Evolutionary conservation across 2,113 vertebrate species (phyloP).

Genomic region (Mystacornis crossleyi): DNA sequence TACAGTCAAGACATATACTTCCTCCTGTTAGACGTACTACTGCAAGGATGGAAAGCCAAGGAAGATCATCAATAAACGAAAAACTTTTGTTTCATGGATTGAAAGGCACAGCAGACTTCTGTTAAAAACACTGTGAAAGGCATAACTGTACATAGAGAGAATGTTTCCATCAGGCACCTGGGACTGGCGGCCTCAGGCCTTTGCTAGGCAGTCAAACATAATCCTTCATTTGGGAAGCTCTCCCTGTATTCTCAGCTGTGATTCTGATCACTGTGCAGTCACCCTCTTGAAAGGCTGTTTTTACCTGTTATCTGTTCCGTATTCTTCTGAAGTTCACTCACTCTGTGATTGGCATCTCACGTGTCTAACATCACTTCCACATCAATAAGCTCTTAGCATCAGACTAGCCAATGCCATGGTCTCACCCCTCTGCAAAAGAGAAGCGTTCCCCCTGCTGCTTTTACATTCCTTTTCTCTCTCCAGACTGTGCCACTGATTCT

Average conservation of each 20-base stretch:
- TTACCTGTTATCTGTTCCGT: background rate
- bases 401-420: background rate
- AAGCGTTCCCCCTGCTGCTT: background rate
- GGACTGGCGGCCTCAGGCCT: background rate
- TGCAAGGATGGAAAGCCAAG: background rate
- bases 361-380: background rate
- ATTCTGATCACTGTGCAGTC: background rate
- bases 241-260: background rate
- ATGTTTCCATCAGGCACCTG: background rate
- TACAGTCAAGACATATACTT: background rate
- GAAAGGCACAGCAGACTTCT: background rate
- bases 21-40: background rate
- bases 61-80: background rate
- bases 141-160: background rate
- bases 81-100: background rate
- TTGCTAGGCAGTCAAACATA: background rate
- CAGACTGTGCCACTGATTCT: background rate
- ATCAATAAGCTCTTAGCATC: background rate
- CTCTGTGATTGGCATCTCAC: slow-evolving; percentile 5
- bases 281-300: background rate
- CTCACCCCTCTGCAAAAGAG: background rate
- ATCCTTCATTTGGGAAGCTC: background rate
- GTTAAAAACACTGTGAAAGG: background rate
- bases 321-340: background rate
- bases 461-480: background rate